Percentiles rank a stretch among this genome's conserved stretches.
These are phyloP conservation scores for Triplophysa siluroides DNA, from an alignment of 2,113 vertebrate genomes.

Conservation along the genomic window DNA sequence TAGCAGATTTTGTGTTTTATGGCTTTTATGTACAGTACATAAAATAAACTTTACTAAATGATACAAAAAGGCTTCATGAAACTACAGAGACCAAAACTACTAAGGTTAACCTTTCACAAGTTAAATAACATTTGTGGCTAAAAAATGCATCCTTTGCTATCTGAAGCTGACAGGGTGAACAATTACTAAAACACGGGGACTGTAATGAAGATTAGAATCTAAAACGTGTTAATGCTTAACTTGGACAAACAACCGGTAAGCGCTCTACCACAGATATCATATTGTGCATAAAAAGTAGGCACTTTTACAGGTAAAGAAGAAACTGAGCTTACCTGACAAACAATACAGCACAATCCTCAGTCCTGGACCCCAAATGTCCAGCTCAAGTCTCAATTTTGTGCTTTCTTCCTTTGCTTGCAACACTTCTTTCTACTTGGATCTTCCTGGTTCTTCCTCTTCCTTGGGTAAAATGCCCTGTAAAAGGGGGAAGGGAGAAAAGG, in stretches of 20 bases:
- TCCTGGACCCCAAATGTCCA: conserved; percentile 65
- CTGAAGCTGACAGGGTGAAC: conserved; percentile 30
- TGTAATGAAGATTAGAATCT: background rate
- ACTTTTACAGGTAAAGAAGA: conserved; percentile 24
- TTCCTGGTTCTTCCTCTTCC: conserved; percentile 55
- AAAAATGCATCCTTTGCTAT: conserved; percentile 37
- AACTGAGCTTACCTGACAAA: conserved; percentile 64
- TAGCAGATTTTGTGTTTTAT: background rate
- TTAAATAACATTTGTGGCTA: conserved; percentile 26
- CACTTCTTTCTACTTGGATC: conserved; percentile 42
- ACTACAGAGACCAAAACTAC: conserved; percentile 18
- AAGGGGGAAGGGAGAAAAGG: conserved; percentile 55
- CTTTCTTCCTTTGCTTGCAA: conserved; percentile 62
- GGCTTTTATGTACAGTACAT: background rate
- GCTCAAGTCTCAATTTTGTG: conserved; percentile 64
- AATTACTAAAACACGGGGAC: background rate
- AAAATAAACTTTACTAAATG: background rate
- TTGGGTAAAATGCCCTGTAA: conserved; percentile 67
- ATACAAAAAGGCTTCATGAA: background rate
- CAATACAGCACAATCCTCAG: conserved; percentile 64
- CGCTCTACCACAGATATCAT: background rate
- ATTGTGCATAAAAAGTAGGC: background rate
- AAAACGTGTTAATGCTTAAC: background rate
- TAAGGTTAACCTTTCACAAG: conserved; percentile 1
- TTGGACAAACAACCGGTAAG: background rate